A percentile compares a stretch with the other conserved stretches of the same genome.
Conservation (phyloP, 2,797 vertebrate species). For the Brachyrhaphis roseni region DNA sequence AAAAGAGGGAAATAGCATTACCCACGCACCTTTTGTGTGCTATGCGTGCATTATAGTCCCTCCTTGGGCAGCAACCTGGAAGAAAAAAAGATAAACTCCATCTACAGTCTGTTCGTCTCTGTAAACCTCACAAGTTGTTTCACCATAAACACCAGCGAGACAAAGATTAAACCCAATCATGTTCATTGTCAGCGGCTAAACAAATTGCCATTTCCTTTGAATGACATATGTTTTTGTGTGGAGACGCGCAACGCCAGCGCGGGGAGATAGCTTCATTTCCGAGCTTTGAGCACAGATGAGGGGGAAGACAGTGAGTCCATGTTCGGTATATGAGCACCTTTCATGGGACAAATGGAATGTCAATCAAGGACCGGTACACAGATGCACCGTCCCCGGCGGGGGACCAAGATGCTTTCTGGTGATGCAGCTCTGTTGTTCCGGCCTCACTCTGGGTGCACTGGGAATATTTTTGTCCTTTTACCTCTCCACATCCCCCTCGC, state of each 20-base stretch:
- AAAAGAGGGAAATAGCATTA: constrained; percentile 59
- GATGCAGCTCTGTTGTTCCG: constrained; percentile 77
- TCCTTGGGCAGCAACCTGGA: constrained; percentile 21
- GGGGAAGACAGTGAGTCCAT: constrained; percentile 70
- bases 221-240: constrained; percentile 75
- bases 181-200: constrained; percentile 74
- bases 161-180: constrained; percentile 58
- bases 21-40: constrained; percentile 29
- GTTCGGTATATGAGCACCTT: constrained; percentile 83
- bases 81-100: constrained; percentile 9
- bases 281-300: constrained; percentile 74
- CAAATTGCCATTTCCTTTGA: constrained; percentile 76
- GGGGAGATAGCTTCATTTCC: constrained; percentile 71
- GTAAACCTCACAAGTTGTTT: constrained; percentile 27
- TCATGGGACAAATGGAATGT: constrained; percentile 85
- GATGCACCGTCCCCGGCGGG: constrained; percentile 63
- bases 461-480: constrained; percentile 79
- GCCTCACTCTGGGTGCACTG: constrained; percentile 74
- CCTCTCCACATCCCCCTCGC: constrained; percentile 63
- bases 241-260: constrained; percentile 28
- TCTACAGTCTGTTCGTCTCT: constrained; percentile 13
- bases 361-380: constrained; percentile 78
- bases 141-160: constrained; percentile 33
- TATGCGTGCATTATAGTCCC: constrained; percentile 18
- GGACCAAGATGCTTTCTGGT: constrained; percentile 69